A percentile compares a stretch with the other conserved stretches of the same genome.
Evolutionary conservation across 2,113 vertebrate genomes (phyloP).

Genomic region (Xiphophorus hellerii): DNA sequence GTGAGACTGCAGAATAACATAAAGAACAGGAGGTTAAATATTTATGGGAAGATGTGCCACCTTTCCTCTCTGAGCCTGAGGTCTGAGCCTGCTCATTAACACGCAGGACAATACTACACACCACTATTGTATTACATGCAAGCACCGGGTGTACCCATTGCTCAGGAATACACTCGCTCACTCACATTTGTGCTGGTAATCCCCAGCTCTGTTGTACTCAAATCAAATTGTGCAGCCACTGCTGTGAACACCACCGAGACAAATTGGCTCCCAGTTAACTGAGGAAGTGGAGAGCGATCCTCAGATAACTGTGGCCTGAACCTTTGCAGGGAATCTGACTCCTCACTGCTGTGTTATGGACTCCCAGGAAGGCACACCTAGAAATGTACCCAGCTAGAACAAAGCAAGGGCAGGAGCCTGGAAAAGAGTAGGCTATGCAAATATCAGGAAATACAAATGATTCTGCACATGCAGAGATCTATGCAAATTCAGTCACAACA

Average conservation of each 20-base stretch:
- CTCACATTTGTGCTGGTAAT: conserved; percentile 20
- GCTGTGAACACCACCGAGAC: conserved; percentile 32
- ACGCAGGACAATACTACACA: conserved; percentile 31
- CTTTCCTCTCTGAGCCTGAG: conserved; percentile 38
- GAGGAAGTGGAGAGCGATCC: conserved; percentile 50
- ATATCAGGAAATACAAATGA: not conserved
- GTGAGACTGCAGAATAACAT: conserved; percentile 21
- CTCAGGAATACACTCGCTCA: not conserved
- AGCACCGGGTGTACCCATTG: not conserved
- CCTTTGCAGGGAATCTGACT: conserved; percentile 52
- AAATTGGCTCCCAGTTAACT: conserved; percentile 48
- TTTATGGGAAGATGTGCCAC: conserved; percentile 36
- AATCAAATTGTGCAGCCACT: conserved; percentile 48
- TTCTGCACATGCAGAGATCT: not conserved
- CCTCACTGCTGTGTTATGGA: conserved; percentile 10
- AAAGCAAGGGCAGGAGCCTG: conserved; percentile 6
- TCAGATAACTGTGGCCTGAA: conserved; percentile 49
- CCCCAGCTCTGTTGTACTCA: conserved; percentile 30
- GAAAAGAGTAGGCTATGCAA: not conserved
- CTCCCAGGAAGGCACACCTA: conserved; percentile 22
- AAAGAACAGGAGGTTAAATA: conserved; percentile 43
- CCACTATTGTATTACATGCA: conserved; percentile 14
- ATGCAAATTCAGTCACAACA: not conserved
- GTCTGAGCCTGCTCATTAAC: conserved; percentile 37
- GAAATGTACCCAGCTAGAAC: conserved; percentile 9